Conservation (phyloP, 2,113 vertebrate species). For the Cyanistes caeruleus region DNA sequence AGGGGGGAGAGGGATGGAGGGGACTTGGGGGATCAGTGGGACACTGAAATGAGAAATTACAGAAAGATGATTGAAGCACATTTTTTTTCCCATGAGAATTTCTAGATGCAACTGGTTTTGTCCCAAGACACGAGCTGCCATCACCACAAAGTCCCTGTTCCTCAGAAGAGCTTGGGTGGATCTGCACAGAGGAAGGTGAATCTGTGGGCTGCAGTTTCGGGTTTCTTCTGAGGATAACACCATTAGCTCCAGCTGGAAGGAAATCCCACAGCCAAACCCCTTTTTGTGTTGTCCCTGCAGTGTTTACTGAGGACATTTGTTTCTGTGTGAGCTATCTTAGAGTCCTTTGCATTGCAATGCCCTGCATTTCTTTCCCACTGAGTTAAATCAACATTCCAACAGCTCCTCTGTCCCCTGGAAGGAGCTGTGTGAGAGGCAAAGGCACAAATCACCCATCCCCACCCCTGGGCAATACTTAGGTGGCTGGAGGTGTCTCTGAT, state of each 20-base stretch:
- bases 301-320: not conserved
- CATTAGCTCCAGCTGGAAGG: not conserved
- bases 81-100: not conserved
- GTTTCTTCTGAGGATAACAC: not conserved
- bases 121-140: not conserved
- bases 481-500: not conserved
- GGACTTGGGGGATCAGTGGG: not conserved
- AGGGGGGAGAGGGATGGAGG: not conserved
- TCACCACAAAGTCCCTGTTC: not conserved
- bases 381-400: not conserved
- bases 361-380: not conserved
- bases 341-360: not conserved
- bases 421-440: not conserved
- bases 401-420: not conserved
- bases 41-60: not conserved
- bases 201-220: rapidly evolving
- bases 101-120: not conserved
- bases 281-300: not conserved
- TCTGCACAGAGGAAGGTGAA: not conserved
- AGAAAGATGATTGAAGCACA: not conserved
- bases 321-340: not conserved
- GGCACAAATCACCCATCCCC: not conserved
- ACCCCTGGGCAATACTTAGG: rapidly evolving
- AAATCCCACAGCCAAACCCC: not conserved
- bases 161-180: not conserved